Percentiles rank a stretch among this genome's conserved stretches.
Evolutionary conservation across 2,797 vertebrate genomes (phyloP).

Genomic region (Myiotriccus ornatus): DNA sequence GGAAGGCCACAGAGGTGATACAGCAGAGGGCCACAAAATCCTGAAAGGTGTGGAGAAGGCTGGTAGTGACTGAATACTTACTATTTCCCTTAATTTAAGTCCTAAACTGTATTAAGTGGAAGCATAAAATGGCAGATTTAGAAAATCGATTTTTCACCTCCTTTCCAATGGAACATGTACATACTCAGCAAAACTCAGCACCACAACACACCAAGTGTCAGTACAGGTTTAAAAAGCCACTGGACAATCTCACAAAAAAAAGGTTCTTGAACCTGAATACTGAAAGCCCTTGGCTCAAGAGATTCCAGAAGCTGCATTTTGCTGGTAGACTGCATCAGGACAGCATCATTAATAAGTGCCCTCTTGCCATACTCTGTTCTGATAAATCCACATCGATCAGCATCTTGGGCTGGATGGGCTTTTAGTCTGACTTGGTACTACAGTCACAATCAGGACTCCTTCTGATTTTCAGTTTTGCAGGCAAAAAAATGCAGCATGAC

Average conservation of each 20-base stretch:
- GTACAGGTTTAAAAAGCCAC: not conserved
- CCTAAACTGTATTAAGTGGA: not conserved
- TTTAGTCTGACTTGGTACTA: not conserved
- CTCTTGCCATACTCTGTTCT: not conserved
- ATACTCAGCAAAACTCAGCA: not conserved
- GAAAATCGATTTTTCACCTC: not conserved
- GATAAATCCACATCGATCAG: not conserved
- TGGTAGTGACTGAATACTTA: accelerated
- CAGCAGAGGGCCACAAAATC: not conserved
- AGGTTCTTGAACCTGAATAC: not conserved
- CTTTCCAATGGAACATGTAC: not conserved
- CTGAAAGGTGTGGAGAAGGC: not conserved
- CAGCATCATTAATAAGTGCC: not conserved
- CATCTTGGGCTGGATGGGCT: not conserved
- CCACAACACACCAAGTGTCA: not conserved
- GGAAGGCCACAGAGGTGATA: not conserved
- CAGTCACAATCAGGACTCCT: not conserved
- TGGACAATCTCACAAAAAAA: not conserved
- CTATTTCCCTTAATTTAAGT: not conserved
- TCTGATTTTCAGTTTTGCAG: not conserved
- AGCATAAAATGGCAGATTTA: not conserved
- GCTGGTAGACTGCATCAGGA: not conserved
- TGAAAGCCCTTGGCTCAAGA: not conserved
- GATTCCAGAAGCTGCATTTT: not conserved
- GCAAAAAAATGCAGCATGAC: not conserved